Evolutionary conservation across 2,113 vertebrate species (phyloP), one percentile per base, ranked within the genome.

Genomic region (Clarias batrachus): DNA sequence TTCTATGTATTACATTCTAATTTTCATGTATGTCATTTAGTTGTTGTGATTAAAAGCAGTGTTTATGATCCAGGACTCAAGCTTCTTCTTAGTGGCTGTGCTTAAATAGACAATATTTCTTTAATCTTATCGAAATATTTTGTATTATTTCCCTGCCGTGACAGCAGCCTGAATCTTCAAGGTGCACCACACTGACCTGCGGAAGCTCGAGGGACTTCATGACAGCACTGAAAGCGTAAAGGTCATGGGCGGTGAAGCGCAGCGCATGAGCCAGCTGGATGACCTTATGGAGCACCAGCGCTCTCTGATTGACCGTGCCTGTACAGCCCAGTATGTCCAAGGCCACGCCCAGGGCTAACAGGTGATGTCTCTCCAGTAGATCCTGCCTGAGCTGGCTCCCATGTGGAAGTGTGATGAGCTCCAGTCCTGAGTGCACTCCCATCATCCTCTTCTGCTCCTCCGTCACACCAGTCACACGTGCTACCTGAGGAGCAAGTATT

Each of bases 151-250:
- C 33, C 5, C 41, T 41, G 41, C 3, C 4, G 41, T 41, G 5
- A 41, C 41, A 41, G 41, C 41, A 41, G 41, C 41, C 41, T 77
- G n/a, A 52, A 78, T 56, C 14, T 10, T 78, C n/a, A 57, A 30
- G n/a, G 14, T 57, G 52, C 14, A 57, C 6, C 11, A 78, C 16
- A 52, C 87, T 86, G 57, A 97, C 97, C 95, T 97, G 96, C 56
- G 96, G 96, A 92, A 97, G 90, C 86, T 96, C 96, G 90, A 98
- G 93, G 25, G 95, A 96, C 77, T 96, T 95, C 96, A 98, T 97
- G 89, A 97, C 93, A 0, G 96, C 96, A 0, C 97, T 97, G 91
- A 97, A 95, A 57, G 95, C 96, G 30, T 94, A 96, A 54, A 97
- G 94, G 91, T 97, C 92, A 23, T 95, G 94, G 3, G 92, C 88